Conservation (phyloP, 1,140 invertebrate species). For the Brachionus paranguensis region DNA sequence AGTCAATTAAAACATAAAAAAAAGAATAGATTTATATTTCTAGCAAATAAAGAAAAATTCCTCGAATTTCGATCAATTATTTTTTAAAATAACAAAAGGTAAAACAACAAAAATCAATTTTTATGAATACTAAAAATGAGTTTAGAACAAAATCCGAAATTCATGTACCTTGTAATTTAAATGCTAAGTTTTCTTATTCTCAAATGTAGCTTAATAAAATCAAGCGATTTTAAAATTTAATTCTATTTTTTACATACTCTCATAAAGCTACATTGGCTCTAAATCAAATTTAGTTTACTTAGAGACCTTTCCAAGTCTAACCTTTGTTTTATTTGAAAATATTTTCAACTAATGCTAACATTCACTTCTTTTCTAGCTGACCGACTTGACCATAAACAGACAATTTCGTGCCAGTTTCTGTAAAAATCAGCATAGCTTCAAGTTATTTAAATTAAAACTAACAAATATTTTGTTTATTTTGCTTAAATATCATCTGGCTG, state of each 20-base stretch:
- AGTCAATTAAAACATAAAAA: not conserved
- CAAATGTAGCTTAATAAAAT: not conserved
- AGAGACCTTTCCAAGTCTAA: not conserved
- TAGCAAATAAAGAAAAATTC: not conserved
- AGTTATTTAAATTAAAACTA: not conserved
- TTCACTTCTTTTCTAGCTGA: not conserved
- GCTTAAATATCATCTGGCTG: slow-evolving; percentile 4
- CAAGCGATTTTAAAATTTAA: not conserved
- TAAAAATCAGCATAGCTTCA: not conserved
- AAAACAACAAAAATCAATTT: slow-evolving; percentile 7
- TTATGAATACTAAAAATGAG: not conserved
- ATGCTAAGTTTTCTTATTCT: not conserved
- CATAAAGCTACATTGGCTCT: not conserved
- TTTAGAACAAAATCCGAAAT: not conserved
- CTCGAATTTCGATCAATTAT: not conserved
- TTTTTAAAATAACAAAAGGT: not conserved
- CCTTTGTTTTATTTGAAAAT: not conserved
- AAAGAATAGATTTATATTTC: not conserved
- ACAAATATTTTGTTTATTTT: not conserved
- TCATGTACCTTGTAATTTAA: not conserved
- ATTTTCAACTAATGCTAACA: not conserved
- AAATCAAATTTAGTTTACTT: not conserved
- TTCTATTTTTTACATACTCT: not conserved
- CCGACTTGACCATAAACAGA: not conserved
- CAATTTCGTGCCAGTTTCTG: not conserved